Evolutionary conservation across 2,113 vertebrate species (phyloP).

Genomic region (Eudorcas thomsonii): DNA sequence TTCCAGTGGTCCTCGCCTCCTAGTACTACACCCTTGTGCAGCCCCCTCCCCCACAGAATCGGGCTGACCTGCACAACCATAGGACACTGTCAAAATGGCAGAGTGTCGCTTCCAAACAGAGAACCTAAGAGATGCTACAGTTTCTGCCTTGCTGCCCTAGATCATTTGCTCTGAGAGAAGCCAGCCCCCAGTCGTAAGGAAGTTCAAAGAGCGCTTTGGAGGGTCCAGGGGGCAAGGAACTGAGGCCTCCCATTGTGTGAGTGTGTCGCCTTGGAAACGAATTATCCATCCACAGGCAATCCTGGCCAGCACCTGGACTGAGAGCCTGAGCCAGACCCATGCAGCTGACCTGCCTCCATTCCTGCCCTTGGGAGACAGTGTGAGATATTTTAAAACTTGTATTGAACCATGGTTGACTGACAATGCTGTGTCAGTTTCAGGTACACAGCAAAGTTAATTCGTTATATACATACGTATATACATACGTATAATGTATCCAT

Average conservation of each 20-base stretch:
- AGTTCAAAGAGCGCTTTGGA: neutral
- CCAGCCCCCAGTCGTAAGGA: neutral
- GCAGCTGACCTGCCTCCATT: neutral
- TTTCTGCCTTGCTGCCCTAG: neutral
- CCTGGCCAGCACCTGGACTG: neutral
- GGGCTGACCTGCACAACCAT: rapidly evolving
- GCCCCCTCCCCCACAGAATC: neutral
- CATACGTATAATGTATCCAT: neutral
- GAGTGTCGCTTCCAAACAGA: neutral
- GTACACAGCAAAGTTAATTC: neutral
- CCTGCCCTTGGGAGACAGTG: neutral
- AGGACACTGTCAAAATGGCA: rapidly evolving
- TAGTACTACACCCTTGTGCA: no score
- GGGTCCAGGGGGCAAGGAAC: neutral
- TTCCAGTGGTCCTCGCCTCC: neutral
- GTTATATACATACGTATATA: no score
- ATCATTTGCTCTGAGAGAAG: neutral
- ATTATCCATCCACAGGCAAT: neutral
- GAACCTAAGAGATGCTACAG: neutral
- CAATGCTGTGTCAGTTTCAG: neutral
- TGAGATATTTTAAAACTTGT: neutral
- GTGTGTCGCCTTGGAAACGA: neutral
- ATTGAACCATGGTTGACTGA: neutral
- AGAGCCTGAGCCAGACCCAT: neutral
- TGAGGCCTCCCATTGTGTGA: neutral